phyloP scores from a whole-genome alignment of 1,140 invertebrate species.

The Drosophila sproati region DNA sequence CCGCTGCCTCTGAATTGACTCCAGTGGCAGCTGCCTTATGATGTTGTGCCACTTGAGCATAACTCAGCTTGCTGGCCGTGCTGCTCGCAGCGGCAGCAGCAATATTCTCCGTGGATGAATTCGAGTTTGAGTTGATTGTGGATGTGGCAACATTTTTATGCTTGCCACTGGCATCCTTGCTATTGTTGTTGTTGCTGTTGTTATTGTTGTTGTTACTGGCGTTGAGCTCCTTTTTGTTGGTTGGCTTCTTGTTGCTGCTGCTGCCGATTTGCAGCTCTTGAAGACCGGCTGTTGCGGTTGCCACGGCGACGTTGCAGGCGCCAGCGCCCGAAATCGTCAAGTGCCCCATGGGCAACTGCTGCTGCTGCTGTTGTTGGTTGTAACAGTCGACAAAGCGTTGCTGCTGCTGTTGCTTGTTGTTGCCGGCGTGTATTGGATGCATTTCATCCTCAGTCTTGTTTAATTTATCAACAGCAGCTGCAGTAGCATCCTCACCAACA shows the following conservation, averaged over 20 bases:
- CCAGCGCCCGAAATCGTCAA: conserved; percentile 59
- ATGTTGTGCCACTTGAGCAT: conserved; percentile 93
- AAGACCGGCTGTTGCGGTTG: conserved; percentile 49
- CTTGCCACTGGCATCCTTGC: conserved; percentile 62
- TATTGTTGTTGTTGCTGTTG: conserved; percentile 7
- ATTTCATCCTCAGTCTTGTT: conserved; percentile 83
- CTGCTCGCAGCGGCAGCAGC: conserved; percentile 85
- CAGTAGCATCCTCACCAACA: conserved; percentile 33
- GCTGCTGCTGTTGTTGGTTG: conserved; percentile 76
- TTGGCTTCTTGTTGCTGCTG: conserved; percentile 78
- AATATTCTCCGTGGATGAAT: conserved; percentile 82
- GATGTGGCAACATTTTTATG: conserved; percentile 80
- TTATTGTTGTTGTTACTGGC: conserved; percentile 2
- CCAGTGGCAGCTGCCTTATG: conserved; percentile 85
- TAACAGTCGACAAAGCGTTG: conserved; percentile 56
- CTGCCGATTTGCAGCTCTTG: conserved; percentile 66
- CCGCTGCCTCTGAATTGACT: conserved; percentile 15
- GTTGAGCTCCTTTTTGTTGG: conserved; percentile 73
- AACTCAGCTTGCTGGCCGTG: conserved; percentile 89
- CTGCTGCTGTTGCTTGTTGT: conserved; percentile 20
- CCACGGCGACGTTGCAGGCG: conserved; percentile 71
- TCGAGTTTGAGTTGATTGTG: conserved; percentile 45
- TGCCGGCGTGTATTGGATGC: conserved; percentile 66
- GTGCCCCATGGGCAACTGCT: conserved; percentile 51
- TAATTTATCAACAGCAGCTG: conserved; percentile 59